Conservation (phyloP, 2,113 vertebrate genomes). For the Pholis gunnellus region DNA sequence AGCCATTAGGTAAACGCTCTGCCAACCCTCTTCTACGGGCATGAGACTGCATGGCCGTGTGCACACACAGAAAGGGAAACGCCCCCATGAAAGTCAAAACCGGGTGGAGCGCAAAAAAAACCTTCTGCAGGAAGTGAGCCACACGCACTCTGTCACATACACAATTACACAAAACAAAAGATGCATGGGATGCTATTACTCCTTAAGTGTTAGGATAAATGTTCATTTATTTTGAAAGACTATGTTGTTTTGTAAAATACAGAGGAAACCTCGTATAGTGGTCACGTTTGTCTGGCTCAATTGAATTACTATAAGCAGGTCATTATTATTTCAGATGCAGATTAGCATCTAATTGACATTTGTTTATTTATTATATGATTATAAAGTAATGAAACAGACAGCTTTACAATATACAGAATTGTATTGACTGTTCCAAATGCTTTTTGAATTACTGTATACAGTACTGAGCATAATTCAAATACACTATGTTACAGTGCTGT, state of each 20-base stretch:
- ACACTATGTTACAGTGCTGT: no score
- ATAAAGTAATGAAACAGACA: no score
- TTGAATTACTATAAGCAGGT: not conserved
- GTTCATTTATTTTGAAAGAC: no score
- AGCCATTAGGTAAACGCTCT: not conserved
- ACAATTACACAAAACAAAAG: not conserved
- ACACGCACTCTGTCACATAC: not conserved
- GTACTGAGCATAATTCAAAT: not conserved
- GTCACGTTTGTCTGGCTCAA: not conserved
- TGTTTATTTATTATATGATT: not conserved
- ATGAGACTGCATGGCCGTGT: no score
- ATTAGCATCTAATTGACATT: not conserved
- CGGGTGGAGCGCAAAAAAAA: not conserved
- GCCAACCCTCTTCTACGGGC: no score
- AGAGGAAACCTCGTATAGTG: not conserved
- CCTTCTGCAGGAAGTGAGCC: not conserved
- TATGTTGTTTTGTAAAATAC: not conserved
- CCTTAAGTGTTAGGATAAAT: no score
- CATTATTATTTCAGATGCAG: not conserved
- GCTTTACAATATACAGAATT: not conserved
- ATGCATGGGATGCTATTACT: no score
- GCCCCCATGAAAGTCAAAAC: no score
- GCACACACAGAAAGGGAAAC: no score
- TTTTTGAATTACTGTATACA: no score
- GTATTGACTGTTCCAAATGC: not conserved